Evolutionary conservation across 2,113 vertebrate genomes (phyloP).

Genomic region (Ciconia boyciana): DNA sequence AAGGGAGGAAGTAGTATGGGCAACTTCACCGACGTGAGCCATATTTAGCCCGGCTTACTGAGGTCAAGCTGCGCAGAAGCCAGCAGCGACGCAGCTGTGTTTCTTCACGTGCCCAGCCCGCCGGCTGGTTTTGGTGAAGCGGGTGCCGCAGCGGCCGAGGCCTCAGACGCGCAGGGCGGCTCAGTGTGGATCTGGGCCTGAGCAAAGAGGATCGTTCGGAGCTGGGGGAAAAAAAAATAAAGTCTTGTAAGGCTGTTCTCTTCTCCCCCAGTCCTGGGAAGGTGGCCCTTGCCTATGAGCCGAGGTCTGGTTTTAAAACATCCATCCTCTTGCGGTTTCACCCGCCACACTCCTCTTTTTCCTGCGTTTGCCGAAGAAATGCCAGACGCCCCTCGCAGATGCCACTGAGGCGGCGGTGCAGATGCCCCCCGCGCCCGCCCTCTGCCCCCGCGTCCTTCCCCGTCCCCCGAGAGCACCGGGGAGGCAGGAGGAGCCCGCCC

Average conservation of each 20-base stretch:
- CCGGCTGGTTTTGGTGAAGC: neutral
- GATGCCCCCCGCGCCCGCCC: neutral
- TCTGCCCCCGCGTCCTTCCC: neutral
- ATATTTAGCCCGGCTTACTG: neutral
- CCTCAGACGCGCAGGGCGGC: neutral
- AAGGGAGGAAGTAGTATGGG: neutral
- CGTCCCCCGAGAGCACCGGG: neutral
- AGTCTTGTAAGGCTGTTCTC: neutral
- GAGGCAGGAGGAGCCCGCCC: neutral
- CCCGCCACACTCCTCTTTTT: accelerated
- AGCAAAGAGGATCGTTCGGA: neutral
- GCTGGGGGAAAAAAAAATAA: neutral
- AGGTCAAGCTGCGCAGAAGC: neutral
- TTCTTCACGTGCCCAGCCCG: accelerated
- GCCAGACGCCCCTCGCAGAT: neutral
- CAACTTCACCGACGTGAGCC: neutral
- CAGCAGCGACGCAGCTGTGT: accelerated
- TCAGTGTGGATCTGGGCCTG: neutral
- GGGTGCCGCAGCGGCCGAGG: accelerated
- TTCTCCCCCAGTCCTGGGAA: accelerated
- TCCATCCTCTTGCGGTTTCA: neutral
- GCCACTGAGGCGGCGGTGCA: neutral
- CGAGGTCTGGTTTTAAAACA: neutral
- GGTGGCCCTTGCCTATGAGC: accelerated
- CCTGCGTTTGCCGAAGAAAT: accelerated